Evolutionary conservation across 1,140 invertebrate genomes (phyloP), one percentile per base, ranked within the genome.

Genomic region (Drosophila funebris): DNA sequence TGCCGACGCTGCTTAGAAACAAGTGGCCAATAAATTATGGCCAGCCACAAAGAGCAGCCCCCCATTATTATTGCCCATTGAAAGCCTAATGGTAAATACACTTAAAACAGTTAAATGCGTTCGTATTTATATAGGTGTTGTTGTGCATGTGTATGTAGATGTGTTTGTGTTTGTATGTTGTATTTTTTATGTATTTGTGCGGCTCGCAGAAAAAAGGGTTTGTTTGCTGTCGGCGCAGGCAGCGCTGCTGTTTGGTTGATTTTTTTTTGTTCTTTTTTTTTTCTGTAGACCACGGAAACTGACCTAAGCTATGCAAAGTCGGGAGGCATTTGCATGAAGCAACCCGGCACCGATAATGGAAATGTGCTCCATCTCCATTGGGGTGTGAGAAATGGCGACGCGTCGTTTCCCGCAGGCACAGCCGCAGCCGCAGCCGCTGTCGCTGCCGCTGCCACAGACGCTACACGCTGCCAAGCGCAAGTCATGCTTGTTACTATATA

Each of bases 21-120:
- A 85, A 85, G 82, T 85, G 82, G 82, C 82, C 83, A 85, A 85
- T 85, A 85, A 85, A 85, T 85, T 85, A 88, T 87, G 82, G 75
- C 56, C 73, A 75, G 62, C 75, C 74, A 56, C 73, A 83, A 66
- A 46, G 58, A 69, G 58, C 66, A 61, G 64, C 54, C 52, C 52
- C 52, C 74, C 80, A 85, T 87, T 85, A 81, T 78, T 87, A 82
- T 85, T 78, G 82, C 75, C 78, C 82, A 76, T 78, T 85, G 83
- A 69, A 78, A 63, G 78, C 78, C 70, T 76, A 78, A 87, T 82
- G 83, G 74, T 82, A 87, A 88, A 87, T 87, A 88, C 83, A 72
- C 71, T 82, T 88, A 82, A 78, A 76, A 64, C 82, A 78, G 82
- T 87, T 82, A 76, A 78, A 74, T 77, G 63, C 79, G 48, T 66